These are phyloP conservation scores for Leucoptera coffeella DNA, from an alignment of 2,888 invertebrate species.

Conservation along the genomic window DNA sequence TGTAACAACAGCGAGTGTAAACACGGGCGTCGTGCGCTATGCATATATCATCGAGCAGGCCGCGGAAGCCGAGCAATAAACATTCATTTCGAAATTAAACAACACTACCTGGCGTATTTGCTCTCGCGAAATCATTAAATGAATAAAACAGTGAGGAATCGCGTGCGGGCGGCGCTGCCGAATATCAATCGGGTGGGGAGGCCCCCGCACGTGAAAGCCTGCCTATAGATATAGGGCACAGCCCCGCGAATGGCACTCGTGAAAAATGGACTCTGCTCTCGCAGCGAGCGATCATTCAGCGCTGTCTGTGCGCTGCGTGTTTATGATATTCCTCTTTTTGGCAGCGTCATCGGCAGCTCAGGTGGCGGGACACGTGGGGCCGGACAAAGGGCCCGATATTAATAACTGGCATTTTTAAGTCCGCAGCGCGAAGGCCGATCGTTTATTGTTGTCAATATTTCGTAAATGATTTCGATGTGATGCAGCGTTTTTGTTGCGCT, in stretches of 20 bases:
- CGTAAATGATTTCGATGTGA: constrained; percentile 51
- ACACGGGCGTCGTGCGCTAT: constrained; percentile 9
- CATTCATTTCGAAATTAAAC: constrained; percentile 52
- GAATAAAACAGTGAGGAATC: constrained; percentile 49
- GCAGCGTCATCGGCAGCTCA: constrained; percentile 47
- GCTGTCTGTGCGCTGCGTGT: constrained; percentile 50
- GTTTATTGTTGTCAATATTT: constrained; percentile 51
- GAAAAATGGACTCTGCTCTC: constrained; percentile 54
- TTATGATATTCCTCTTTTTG: constrained; percentile 42
- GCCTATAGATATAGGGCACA: no score
- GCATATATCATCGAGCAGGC: constrained; percentile 26
- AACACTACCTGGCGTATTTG: constrained; percentile 47
- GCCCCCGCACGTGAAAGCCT: constrained; percentile 13
- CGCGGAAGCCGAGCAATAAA: constrained; percentile 44
- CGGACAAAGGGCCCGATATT: constrained; percentile 46
- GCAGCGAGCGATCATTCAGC: constrained; percentile 53
- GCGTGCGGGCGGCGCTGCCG: constrained; percentile 37
- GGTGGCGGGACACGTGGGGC: constrained; percentile 49
- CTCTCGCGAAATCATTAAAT: constrained; percentile 47
- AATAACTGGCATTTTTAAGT: constrained; percentile 52
- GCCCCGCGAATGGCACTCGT: constrained; percentile 53
- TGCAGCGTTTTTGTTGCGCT: constrained; percentile 28
- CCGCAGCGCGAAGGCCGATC: constrained; percentile 22
- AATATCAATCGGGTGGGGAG: constrained; percentile 45
- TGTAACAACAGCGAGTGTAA: no score